These are phyloP conservation scores for Triplophysa rosa DNA, from an alignment of 2,113 vertebrate species.

Conservation along the genomic window DNA sequence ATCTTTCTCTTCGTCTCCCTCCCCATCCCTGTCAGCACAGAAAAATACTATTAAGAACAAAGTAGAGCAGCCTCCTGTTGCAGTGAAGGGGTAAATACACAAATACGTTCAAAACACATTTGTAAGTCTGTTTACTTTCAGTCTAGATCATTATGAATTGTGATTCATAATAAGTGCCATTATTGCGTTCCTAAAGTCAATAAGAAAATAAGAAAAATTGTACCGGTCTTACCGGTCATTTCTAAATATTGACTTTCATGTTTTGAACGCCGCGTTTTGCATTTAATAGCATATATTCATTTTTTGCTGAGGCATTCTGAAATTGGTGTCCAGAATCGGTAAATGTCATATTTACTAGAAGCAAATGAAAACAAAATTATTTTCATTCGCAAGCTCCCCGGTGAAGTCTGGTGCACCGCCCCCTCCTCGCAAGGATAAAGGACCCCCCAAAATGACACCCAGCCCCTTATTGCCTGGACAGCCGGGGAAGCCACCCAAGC, in stretches of 20 bases:
- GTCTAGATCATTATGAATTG: background rate
- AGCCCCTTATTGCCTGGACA: conserved; percentile 74
- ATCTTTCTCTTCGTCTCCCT: conserved; percentile 92
- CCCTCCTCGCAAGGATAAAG: conserved; percentile 82
- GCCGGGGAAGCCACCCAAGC: conserved; percentile 71
- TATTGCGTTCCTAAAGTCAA: too few species aligned
- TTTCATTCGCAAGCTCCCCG: conserved; percentile 52
- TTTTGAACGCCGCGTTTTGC: too few species aligned
- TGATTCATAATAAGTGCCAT: background rate
- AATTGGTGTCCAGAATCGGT: too few species aligned
- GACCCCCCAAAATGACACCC: conserved; percentile 81
- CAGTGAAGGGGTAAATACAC: conserved; percentile 79
- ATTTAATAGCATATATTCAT: too few species aligned
- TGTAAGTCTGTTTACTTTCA: background rate
- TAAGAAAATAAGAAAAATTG: too few species aligned
- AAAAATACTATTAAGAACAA: conserved; percentile 83
- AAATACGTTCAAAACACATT: background rate
- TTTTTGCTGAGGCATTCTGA: too few species aligned
- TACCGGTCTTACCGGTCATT: too few species aligned
- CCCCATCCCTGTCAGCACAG: conserved; percentile 82
- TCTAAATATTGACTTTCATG: too few species aligned
- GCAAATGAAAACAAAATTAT: background rate
- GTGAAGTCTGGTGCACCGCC: conserved; percentile 65
- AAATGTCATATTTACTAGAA: conserved; percentile 17
- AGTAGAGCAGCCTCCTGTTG: conserved; percentile 74